A percentile compares a stretch with the other conserved stretches of the same genome.
These are phyloP conservation scores for Trachymyrmex cornetzi DNA, from an alignment of 1,140 invertebrate species.

Conservation along the genomic window DNA sequence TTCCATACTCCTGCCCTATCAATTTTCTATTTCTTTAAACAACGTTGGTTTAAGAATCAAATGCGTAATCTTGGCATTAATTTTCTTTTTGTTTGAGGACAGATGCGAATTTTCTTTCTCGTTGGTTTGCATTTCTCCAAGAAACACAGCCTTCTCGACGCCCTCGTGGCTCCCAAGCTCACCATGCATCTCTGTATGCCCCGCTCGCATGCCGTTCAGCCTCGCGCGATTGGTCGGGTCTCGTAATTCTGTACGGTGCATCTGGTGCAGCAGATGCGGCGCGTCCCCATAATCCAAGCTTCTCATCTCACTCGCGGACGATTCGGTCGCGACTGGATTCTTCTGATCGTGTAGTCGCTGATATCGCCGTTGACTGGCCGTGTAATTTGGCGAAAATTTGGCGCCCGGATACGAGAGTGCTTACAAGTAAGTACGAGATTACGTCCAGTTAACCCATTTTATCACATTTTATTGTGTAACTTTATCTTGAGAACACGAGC, in stretches of 20 bases:
- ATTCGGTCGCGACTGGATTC: neutral
- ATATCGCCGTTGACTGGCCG: neutral
- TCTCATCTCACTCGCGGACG: neutral
- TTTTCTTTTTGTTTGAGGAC: neutral
- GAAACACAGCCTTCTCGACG: neutral
- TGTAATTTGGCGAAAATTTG: neutral
- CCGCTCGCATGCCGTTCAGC: conserved; percentile 18
- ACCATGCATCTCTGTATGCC: neutral
- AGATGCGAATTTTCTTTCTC: no score
- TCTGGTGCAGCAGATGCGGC: conserved; percentile 28
- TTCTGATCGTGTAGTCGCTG: neutral
- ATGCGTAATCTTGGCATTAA: neutral
- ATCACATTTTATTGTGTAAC: neutral
- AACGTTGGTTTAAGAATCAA: neutral
- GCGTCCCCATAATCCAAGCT: conserved; percentile 11
- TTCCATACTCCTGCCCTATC: neutral
- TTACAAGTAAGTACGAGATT: conserved; percentile 22
- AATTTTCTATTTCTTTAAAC: neutral
- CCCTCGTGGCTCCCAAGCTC: neutral
- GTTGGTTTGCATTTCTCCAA: neutral
- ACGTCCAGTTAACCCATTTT: neutral
- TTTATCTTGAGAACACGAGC: neutral
- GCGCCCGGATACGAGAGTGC: neutral
- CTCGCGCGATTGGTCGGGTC: conserved; percentile 36
- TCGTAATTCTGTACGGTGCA: conserved; percentile 30